Base-by-base conservation (phyloP, 2,888 invertebrate genomes). In the Gerris lacustris region DNA sequence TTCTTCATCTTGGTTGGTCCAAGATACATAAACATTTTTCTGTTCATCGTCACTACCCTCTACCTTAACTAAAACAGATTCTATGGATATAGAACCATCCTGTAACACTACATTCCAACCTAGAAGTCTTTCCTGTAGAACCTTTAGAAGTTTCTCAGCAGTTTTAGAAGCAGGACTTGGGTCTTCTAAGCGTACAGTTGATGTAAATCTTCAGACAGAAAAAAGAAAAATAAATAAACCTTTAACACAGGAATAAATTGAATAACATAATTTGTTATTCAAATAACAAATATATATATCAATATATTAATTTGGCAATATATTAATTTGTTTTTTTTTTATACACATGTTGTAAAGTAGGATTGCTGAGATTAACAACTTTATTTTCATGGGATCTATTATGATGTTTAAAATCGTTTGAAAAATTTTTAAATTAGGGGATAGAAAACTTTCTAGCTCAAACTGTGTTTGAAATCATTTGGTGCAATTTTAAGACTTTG, bases 1-100 rank as follows among this genome's bases (percentile, higher is more conserved):
- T 80, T 95, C 94, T 82, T 96, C 96, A 82, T 96, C 96, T 82
- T 96, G 92, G 82, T 95, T 94, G 6, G 93, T 92, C 96, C 96
- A 97, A 0, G 96, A 94, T 5, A 96, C 91, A 77, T 92, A 88
- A 71, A 96, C 88, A 77, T 88, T 91, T 80, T 96, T 96, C 71
- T 89, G 88, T 74, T 90, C 91, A 76, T 90, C 89, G 72, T 88
- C 87, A 69, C 90, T 91, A 11, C 92, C 92, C 79, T 94, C 92
- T 2, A 96, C 90, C 81, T 92, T 94, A 7, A 96, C 89, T 66
- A 94, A 84, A n/a, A 96, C 94, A 0, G 92, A 92, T 79, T 96
- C 95, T 0, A 96, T 87, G 0, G 89, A 88, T 78, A 96, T 92
- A 68, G 89, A 89, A 15, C 92, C 92, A 77, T 90, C 90, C 0